Base-by-base conservation (phyloP, 2,888 invertebrate genomes). In the Thyatira batis region DNA sequence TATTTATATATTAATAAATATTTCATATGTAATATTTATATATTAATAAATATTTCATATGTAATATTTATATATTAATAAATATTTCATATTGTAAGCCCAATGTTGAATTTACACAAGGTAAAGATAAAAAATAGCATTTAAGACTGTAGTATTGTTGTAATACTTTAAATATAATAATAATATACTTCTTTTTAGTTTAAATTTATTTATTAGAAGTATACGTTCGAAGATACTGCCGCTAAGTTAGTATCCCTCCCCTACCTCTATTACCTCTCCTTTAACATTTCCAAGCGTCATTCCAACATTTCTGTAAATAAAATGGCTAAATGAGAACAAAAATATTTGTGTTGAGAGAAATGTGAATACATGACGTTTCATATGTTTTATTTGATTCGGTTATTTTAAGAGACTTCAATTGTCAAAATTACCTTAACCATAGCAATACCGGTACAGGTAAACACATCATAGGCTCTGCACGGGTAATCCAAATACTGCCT, bases 361-460 rank as follows among this genome's bases (percentile, higher is more conserved):
- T 17, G 17, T 8, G 17, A 39, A 17, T 2, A 39, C 13, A 39
- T 17, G 1, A 39, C 8, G 39, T 39, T 6, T 6, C 17, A 17
- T 17, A 17, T n/a, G n/a, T n/a, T n/a, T n/a, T n/a, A n/a, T n/a
- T n/a, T n/a, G n/a, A n/a, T n/a, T n/a, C n/a, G n/a, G n/a, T n/a
- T n/a, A n/a, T n/a, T n/a, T 21, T 5, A 33, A 39, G 20, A 30
- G 17, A 28, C 13, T 30, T n/a, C n/a, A 17, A 43, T 3, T 43
- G 13, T n/a, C 9, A 25, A 21, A 27, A 8, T 49, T 73, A 91
- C 91, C 85, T 91, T 92, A 27, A 92, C 57, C 84, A 92, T 83
- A 63, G 91, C 88, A 23, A 90, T 89, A 0, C 89, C 87, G 17
- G 91, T 90, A 54, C 91, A 92, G 20, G 87, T 80, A 51, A 91